These are phyloP conservation scores for Neofelis nebulosa DNA, from an alignment of 2,113 vertebrate species.

Conservation along the genomic window DNA sequence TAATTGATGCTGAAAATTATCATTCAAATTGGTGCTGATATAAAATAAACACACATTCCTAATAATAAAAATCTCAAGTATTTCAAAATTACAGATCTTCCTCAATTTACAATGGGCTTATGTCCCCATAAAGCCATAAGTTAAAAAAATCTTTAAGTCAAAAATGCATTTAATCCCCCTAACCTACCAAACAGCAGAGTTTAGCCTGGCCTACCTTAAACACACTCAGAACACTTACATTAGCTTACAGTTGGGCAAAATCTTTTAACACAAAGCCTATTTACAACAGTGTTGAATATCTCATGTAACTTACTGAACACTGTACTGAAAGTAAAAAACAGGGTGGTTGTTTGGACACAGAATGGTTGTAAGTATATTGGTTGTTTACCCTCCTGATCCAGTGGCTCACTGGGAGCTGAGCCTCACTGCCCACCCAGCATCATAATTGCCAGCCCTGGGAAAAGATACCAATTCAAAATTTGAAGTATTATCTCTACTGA, in stretches of 20 bases:
- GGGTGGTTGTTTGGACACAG: not conserved
- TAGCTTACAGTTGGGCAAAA: not conserved
- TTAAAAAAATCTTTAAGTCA: not conserved
- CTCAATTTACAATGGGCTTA: not conserved
- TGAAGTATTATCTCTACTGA: not conserved
- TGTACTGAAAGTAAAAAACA: not conserved
- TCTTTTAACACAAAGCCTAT: not conserved
- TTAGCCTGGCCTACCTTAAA: not conserved
- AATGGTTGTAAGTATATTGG: not conserved
- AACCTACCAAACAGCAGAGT: not conserved
- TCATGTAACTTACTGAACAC: not conserved
- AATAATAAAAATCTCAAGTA: not conserved
- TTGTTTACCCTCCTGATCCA: not conserved
- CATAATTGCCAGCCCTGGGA: not conserved
- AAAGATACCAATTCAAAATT: not conserved
- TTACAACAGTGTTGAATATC: not conserved
- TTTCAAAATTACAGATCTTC: not conserved
- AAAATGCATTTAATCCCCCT: not conserved
- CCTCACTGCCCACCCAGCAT: not conserved
- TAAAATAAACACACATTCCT: not conserved
- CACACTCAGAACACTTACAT: not conserved
- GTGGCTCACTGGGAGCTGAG: not conserved
- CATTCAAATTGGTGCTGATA: not conserved
- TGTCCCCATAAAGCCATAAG: not conserved
- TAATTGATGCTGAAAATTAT: not conserved